Conservation (phyloP, 2,888 invertebrate genomes). For the Dugesia japonica region DNA sequence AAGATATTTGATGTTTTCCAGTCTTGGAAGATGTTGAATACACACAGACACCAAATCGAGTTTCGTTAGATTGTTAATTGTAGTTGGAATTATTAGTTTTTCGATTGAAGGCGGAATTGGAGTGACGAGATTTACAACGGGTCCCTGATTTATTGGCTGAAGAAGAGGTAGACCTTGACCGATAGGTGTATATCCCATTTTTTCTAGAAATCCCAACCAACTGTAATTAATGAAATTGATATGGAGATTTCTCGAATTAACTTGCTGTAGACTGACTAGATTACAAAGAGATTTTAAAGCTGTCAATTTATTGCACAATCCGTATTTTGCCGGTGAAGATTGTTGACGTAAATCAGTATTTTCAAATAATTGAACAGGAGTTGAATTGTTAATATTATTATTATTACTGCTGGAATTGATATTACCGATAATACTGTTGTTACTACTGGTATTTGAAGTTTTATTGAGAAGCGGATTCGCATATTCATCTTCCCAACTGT, state of each 20-base stretch:
- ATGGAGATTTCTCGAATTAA: slow-evolving; percentile 37
- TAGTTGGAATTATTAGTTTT: slow-evolving; percentile 22
- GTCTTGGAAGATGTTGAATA: slow-evolving; percentile 37
- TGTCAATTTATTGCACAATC: background rate
- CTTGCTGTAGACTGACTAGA: slow-evolving; percentile 39
- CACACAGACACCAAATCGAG: slow-evolving; percentile 33
- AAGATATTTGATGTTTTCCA: slow-evolving; percentile 40
- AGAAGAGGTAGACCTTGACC: slow-evolving; percentile 3
- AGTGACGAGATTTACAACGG: slow-evolving; percentile 24
- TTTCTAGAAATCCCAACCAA: slow-evolving; percentile 13
- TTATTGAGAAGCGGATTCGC: slow-evolving; percentile 17
- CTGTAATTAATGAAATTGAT: slow-evolving; percentile 20
- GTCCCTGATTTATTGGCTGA: background rate
- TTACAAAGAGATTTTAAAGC: slow-evolving; percentile 34
- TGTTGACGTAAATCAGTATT: background rate
- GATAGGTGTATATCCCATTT: background rate
- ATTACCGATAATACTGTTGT: background rate
- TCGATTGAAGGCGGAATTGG: slow-evolving; percentile 28
- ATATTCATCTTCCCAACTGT: slow-evolving; percentile 33
- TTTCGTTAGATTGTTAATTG: slow-evolving; percentile 34
- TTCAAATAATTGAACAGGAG: background rate
- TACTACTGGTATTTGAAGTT: background rate
- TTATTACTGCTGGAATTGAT: too few relatives aligned
- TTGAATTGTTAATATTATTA: background rate
- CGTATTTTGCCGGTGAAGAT: slow-evolving; percentile 8